Evolutionary conservation across 2,888 invertebrate genomes (phyloP).

Genomic region (Alentia gelatinosa): DNA sequence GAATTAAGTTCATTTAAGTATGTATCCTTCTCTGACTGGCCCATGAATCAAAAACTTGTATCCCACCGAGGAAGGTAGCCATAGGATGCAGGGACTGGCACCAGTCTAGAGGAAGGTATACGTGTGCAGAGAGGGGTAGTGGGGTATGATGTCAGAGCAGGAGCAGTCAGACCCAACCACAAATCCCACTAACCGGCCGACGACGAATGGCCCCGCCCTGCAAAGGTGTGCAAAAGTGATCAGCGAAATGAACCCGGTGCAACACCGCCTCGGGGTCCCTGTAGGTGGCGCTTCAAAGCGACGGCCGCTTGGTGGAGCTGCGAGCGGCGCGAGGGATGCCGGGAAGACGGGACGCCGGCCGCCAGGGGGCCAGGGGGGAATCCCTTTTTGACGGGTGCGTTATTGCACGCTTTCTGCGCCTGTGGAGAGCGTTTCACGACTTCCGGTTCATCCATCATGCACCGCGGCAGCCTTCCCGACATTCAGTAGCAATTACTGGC

Average conservation of each 20-base stretch:
- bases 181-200: neutral
- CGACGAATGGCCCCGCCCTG: neutral
- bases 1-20: no score
- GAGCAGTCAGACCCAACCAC: neutral
- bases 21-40: no score
- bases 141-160: neutral
- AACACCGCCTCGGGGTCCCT: neutral
- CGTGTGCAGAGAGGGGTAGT: neutral
- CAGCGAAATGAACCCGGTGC: neutral
- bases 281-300: slow-evolving; percentile 16
- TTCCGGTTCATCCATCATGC: slow-evolving; percentile 48
- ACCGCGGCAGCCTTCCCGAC: slow-evolving; percentile 22
- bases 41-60: no score
- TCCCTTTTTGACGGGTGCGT: slow-evolving; percentile 38
- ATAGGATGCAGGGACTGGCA: no score
- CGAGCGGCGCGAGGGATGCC: neutral
- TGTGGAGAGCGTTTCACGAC: neutral
- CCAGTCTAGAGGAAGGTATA: neutral
- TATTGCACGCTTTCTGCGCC: slow-evolving; percentile 40
- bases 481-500: slow-evolving; percentile 43
- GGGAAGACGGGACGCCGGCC: neutral
- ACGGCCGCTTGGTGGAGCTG: neutral
- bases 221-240: slow-evolving; percentile 35
- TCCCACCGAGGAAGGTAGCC: no score
- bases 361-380: neutral